Conservation (phyloP, 2,113 vertebrate species). For the Ovibos moschatus region DNA sequence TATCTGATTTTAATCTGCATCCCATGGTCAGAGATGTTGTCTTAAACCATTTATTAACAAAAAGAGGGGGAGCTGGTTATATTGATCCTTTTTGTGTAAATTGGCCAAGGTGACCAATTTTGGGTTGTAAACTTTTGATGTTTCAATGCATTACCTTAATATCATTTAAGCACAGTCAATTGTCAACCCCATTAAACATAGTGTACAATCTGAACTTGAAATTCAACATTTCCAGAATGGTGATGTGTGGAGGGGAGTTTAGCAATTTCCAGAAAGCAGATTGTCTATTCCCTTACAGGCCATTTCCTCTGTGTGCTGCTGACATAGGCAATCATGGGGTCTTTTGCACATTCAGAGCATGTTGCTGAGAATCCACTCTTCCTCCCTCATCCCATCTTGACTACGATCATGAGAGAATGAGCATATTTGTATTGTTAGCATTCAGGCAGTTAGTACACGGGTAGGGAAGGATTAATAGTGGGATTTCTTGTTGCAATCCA, state of each 20-base stretch:
- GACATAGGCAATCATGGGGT: neutral
- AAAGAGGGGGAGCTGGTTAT: slow-evolving; percentile 57
- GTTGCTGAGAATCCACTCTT: neutral
- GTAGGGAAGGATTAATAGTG: neutral
- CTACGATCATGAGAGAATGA: neutral
- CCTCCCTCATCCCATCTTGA: neutral
- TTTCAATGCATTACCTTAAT: slow-evolving; percentile 64
- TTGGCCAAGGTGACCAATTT: slow-evolving; percentile 67
- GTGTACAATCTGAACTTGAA: slow-evolving; percentile 37
- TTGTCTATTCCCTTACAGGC: neutral
- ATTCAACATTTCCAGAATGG: slow-evolving; percentile 39
- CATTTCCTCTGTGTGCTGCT: neutral
- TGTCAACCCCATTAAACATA: slow-evolving; percentile 41
- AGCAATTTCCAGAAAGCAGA: slow-evolving; percentile 6
- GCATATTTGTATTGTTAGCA: neutral
- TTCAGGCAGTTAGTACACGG: neutral
- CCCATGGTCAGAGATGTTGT: slow-evolving; percentile 35
- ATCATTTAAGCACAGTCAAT: slow-evolving; percentile 47
- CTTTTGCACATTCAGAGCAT: neutral
- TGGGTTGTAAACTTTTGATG: slow-evolving; percentile 63
- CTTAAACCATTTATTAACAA: slow-evolving; percentile 68
- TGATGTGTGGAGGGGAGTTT: neutral
- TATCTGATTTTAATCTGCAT: slow-evolving; percentile 72
- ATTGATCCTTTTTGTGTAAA: slow-evolving; percentile 60
- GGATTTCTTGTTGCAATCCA: slow-evolving; percentile 41